Percentiles rank a stretch among this genome's conserved stretches.
phyloP scores from a whole-genome alignment of 2,113 vertebrate genomes.

The Atherinomorus stipes region DNA sequence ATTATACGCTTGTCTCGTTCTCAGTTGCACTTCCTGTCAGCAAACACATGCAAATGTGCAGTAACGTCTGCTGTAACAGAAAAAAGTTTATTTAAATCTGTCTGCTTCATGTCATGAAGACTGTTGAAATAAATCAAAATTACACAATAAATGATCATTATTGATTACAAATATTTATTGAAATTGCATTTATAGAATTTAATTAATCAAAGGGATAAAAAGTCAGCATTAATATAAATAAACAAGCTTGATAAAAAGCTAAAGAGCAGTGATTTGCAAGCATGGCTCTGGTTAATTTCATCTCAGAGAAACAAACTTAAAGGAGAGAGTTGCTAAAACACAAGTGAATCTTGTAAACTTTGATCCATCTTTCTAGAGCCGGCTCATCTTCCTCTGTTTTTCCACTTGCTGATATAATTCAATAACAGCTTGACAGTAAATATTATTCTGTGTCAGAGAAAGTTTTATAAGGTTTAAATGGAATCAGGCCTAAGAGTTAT shows the following conservation, averaged over 20 bases:
- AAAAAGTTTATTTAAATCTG: too few species aligned
- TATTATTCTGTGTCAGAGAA: slow-evolving; percentile 72
- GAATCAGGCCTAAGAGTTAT: slow-evolving; percentile 71
- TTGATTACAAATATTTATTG: too few species aligned
- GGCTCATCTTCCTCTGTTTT: slow-evolving; percentile 22
- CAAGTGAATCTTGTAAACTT: slow-evolving; percentile 34
- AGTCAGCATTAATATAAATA: neutral
- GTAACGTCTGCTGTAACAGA: too few species aligned
- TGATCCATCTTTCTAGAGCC: slow-evolving; percentile 17
- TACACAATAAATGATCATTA: too few species aligned
- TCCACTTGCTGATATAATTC: slow-evolving; percentile 53
- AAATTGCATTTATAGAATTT: slow-evolving; percentile 32
- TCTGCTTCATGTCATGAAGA: too few species aligned
- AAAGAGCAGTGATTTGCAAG: neutral
- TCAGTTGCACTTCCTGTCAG: too few species aligned
- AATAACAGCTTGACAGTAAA: slow-evolving; percentile 77
- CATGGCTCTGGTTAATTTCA: neutral
- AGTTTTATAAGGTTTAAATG: slow-evolving; percentile 69
- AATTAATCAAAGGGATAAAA: neutral
- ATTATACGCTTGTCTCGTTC: too few species aligned
- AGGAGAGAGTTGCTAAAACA: neutral
- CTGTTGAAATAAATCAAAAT: too few species aligned
- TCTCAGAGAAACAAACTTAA: neutral
- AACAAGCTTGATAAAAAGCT: neutral
- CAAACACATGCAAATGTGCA: too few species aligned